Percentiles rank a stretch among this genome's conserved stretches.
These are phyloP conservation scores for Amphiprion ocellaris DNA, from an alignment of 2,113 vertebrate genomes.

Conservation along the genomic window DNA sequence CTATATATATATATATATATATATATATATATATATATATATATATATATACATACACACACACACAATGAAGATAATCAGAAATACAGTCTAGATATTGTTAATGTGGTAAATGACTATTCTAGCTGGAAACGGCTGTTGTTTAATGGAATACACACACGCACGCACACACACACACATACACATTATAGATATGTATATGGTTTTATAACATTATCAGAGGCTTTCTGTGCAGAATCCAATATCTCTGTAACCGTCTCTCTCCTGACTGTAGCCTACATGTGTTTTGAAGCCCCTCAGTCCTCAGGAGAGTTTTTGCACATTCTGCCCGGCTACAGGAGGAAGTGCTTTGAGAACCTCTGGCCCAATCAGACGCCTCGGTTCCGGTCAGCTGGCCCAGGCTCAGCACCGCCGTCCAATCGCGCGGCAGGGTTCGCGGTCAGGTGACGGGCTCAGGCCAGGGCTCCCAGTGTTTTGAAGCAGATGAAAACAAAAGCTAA, in stretches of 20 bases:
- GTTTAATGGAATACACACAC: no score
- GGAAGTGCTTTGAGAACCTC: constrained; percentile 71
- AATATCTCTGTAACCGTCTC: background rate
- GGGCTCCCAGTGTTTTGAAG: constrained; percentile 64
- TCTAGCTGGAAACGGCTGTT: no score
- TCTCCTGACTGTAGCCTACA: constrained; percentile 26
- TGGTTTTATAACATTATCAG: background rate
- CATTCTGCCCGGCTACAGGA: constrained; percentile 83
- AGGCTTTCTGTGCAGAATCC: background rate
- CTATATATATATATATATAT: no score
- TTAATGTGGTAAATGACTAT: no score
- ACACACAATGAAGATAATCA: no score
- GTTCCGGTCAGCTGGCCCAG: constrained; percentile 68
- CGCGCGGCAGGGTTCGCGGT: constrained; percentile 24
- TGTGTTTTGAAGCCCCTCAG: constrained; percentile 43
- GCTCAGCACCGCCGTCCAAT: constrained; percentile 48
- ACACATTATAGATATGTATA: background rate
- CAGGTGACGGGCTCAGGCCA: constrained; percentile 70
- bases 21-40: no score
- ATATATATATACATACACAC: no score
- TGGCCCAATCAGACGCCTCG: constrained; percentile 66
- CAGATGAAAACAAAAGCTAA: constrained; percentile 81
- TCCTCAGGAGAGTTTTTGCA: constrained; percentile 50
- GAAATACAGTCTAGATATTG: no score
- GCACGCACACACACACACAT: background rate